Evolutionary conservation across 2,888 invertebrate genomes (phyloP).

Genomic region (Acanthosepion esculentum): DNA sequence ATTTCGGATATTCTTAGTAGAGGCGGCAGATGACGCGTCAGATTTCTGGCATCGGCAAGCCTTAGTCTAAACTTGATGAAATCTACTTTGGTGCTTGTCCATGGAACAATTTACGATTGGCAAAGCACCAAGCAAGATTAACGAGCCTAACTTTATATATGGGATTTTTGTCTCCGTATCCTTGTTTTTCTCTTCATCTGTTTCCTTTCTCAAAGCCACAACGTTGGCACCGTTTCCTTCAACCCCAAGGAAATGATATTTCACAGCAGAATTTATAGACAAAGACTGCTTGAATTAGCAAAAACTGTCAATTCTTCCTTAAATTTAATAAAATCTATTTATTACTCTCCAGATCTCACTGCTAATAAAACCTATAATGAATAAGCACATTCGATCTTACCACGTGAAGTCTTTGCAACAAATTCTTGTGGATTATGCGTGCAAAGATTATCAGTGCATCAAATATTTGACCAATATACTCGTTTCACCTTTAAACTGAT

Average conservation of each 20-base stretch:
- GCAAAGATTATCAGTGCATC: neutral
- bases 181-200: neutral
- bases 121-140: neutral
- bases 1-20: neutral
- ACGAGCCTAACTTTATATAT: conserved; percentile 2
- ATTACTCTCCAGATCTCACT: neutral
- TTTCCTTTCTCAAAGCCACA: neutral
- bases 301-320: neutral
- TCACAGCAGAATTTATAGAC: neutral
- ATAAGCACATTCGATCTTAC: neutral
- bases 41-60: neutral
- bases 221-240: neutral
- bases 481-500: neutral
- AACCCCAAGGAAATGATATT: neutral
- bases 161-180: neutral
- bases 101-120: neutral
- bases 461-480: neutral
- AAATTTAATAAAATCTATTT: neutral
- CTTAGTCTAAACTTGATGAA: neutral
- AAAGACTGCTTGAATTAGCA: neutral
- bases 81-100: conserved; percentile 24
- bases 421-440: neutral
- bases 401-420: neutral
- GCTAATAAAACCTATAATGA: neutral
- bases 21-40: neutral